Conservation (phyloP, 2,888 invertebrate genomes). For the Spicauda simplicius region DNA sequence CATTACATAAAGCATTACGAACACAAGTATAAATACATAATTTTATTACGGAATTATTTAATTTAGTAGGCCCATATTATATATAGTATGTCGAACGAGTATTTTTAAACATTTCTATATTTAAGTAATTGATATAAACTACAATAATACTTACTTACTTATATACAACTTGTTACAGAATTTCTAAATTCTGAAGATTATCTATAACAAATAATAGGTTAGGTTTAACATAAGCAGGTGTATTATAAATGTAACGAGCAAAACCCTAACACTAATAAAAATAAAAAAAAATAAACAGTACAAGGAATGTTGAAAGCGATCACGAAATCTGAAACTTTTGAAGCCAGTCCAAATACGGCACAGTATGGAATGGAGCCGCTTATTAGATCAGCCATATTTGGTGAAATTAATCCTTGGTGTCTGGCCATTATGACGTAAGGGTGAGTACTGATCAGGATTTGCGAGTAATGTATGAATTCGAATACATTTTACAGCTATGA, state of each 20-base stretch:
- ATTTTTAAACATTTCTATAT: no score
- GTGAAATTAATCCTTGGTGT: constrained; percentile 40
- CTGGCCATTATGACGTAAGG: constrained; percentile 29
- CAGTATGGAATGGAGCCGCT: constrained; percentile 41
- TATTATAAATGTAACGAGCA: not conserved
- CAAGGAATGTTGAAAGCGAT: constrained; percentile 31
- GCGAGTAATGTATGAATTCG: constrained; percentile 13
- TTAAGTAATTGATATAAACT: no score
- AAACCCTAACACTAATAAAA: not conserved
- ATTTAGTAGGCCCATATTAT: no score
- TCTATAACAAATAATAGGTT: no score
- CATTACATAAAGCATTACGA: no score
- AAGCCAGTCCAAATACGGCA: constrained; percentile 27
- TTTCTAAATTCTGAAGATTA: no score
- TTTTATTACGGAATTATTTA: no score
- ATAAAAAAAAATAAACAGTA: constrained; percentile 9
- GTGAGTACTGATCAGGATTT: constrained; percentile 25
- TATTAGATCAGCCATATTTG: constrained; percentile 41
- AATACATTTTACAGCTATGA: not conserved
- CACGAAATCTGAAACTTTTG: constrained; percentile 36
- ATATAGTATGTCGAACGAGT: no score
- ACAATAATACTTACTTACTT: no score
- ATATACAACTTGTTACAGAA: no score
- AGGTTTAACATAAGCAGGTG: no score
- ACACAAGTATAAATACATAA: no score